A percentile compares a stretch with the other conserved stretches of the same genome.
Conservation (phyloP, 2,113 vertebrate genomes). For the Butorides virescens region DNA sequence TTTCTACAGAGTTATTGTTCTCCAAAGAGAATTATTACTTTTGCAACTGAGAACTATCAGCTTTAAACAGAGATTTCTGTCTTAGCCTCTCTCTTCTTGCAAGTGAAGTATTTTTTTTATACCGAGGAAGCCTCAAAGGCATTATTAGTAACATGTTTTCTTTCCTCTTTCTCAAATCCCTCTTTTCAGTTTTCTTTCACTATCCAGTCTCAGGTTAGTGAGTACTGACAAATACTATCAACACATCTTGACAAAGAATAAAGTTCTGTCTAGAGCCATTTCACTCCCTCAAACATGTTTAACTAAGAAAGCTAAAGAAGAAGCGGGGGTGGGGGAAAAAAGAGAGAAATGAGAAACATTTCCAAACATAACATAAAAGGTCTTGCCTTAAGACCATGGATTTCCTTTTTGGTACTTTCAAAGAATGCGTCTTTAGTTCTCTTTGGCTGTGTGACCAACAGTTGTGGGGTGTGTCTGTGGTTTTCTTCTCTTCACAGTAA, state of each 20-base stretch:
- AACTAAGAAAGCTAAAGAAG: slow-evolving; percentile 31
- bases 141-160: slow-evolving; percentile 34
- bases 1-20: slow-evolving; percentile 7
- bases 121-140: slow-evolving; percentile 40
- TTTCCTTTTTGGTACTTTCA: slow-evolving; percentile 84
- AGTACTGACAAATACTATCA: slow-evolving; percentile 67
- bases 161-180: slow-evolving; percentile 35
- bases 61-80: slow-evolving; percentile 28
- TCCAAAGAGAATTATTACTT: slow-evolving; percentile 32
- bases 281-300: slow-evolving; percentile 54
- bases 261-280: slow-evolving; percentile 57
- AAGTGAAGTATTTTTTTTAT: not conserved
- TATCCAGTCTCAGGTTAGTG: slow-evolving; percentile 47
- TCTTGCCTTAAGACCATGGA: slow-evolving; percentile 79
- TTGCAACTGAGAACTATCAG: not conserved
- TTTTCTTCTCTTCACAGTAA: slow-evolving; percentile 82
- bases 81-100: slow-evolving; percentile 1
- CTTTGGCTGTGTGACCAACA: slow-evolving; percentile 74
- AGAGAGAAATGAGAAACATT: slow-evolving; percentile 56
- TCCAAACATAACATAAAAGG: slow-evolving; percentile 80
- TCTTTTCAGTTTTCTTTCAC: slow-evolving; percentile 41
- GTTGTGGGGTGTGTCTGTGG: slow-evolving; percentile 79
- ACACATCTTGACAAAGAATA: slow-evolving; percentile 48
- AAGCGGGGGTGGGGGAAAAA: slow-evolving; percentile 9
- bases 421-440: slow-evolving; percentile 81